phyloP scores from a whole-genome alignment of 2,113 vertebrate species.

The Vimba vimba region DNA sequence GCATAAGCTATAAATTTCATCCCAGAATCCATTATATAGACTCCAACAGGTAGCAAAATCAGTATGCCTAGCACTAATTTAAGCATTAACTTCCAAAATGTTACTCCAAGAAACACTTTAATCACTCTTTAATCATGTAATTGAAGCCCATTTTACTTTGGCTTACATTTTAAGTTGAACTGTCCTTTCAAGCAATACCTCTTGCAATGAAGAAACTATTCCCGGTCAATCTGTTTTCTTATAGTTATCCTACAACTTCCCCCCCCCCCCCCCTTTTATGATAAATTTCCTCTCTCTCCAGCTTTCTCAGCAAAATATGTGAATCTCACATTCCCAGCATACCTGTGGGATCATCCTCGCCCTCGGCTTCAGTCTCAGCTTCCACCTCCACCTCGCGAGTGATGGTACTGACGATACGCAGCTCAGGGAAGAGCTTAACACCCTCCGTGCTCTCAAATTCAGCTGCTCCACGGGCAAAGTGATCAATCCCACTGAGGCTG shows the following conservation, averaged over 20 bases:
- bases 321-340: slow-evolving; percentile 3
- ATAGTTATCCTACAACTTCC: not conserved
- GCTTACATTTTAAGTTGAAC: not conserved
- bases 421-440: slow-evolving; percentile 91
- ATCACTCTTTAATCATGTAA: too few relatives aligned
- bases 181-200: not conserved
- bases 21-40: too few relatives aligned
- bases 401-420: slow-evolving; percentile 95
- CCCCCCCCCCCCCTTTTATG: not conserved
- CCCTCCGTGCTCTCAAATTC: slow-evolving; percentile 93
- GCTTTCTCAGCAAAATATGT: not conserved
- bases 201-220: not conserved
- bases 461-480: slow-evolving; percentile 92
- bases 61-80: too few relatives aligned
- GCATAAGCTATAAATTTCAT: too few relatives aligned
- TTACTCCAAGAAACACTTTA: too few relatives aligned
- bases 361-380: slow-evolving; percentile 80
- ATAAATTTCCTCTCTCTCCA: slow-evolving; percentile 19
- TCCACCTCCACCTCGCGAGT: slow-evolving; percentile 90
- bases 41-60: too few relatives aligned
- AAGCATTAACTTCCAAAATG: too few relatives aligned
- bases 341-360: slow-evolving; percentile 93
- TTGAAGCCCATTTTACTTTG: too few relatives aligned
- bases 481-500: slow-evolving; percentile 94
- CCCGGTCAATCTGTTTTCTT: not conserved